Base-by-base conservation (phyloP, 2,113 vertebrate species). In the Columba livia region DNA sequence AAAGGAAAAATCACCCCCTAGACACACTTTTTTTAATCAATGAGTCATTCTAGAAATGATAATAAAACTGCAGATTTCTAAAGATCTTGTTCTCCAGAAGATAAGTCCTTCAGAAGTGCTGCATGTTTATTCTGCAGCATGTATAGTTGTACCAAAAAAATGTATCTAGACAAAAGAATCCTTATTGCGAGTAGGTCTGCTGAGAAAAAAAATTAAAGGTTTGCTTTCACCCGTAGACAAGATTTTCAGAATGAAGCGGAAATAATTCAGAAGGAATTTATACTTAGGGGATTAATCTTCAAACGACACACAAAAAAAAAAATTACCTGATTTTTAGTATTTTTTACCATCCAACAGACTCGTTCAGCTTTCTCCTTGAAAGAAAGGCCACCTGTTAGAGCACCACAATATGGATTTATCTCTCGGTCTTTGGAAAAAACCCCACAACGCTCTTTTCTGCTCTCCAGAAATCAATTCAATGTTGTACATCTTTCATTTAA, bases 191-290 rank as follows among this genome's bases (percentile, higher is more conserved):
- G 38, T 47, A 25, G 57, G 16, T 80, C 32, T 80, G 70, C 42
- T 56, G 66, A 78, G 69, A 67, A 85, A 88, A 88, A 95, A 82
- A 74, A 77, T 11, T 21, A 79, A 93, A 95, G 29, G 21, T 31
- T 94, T 97, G 38, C 70, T 87, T 94, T 94, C 66, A 89, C 34
- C n/a, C 73, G 61, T 38, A 79, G 91, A 91, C 73, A 89, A 92
- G 93, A 44, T 89, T 85, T 94, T 87, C 87, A 91, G 77, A 89
- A 82, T 75, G 80, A 90, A 85, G 84, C 1, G 0, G 82, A 91
- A 95, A 88, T 85, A 91, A 93, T 93, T 95, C 79, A 88, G 75
- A 70, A 77, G 79, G 95, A 96, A 93, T 93, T 96, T 94, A 79
- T 60, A 92, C 80, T 75, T 79, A 89, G 84, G 57, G 53, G 61